These are phyloP conservation scores for Acinonyx jubatus DNA, from an alignment of 2,113 vertebrate genomes.

Conservation along the genomic window DNA sequence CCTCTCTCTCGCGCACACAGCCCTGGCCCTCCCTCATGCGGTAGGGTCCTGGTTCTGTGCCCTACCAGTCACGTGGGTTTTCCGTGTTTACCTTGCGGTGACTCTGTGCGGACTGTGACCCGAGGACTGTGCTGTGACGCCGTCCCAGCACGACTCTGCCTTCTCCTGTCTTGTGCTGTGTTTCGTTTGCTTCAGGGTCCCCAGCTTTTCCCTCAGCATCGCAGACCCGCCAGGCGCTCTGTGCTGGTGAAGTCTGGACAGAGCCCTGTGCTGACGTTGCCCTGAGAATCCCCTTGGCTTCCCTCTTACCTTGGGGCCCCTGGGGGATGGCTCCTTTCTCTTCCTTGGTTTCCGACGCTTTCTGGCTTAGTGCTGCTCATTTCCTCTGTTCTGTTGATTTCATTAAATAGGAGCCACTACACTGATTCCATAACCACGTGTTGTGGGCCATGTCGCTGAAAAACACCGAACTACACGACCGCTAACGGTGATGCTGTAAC, in stretches of 20 bases:
- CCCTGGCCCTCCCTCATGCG: neutral
- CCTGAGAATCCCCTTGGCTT: neutral
- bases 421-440: neutral
- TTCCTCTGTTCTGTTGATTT: neutral
- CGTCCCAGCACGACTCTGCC: neutral
- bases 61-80: rapidly evolving
- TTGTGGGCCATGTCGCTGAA: neutral
- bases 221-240: neutral
- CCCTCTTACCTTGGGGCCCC: too few species aligned
- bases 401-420: neutral
- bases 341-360: neutral
- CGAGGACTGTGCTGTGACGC: rapidly evolving
- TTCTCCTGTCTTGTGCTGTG: neutral
- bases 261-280: too few species aligned
- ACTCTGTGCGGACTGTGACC: neutral
- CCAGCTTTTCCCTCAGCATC: neutral
- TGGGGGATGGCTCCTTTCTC: neutral
- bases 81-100: neutral
- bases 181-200: neutral
- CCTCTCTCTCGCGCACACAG: rapidly evolving
- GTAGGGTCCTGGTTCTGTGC: neutral
- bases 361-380: neutral
- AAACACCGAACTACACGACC: neutral
- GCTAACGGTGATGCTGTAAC: neutral
- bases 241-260: neutral